Evolutionary conservation across 2,797 vertebrate genomes (phyloP).

Genomic region (Karalla daura): DNA sequence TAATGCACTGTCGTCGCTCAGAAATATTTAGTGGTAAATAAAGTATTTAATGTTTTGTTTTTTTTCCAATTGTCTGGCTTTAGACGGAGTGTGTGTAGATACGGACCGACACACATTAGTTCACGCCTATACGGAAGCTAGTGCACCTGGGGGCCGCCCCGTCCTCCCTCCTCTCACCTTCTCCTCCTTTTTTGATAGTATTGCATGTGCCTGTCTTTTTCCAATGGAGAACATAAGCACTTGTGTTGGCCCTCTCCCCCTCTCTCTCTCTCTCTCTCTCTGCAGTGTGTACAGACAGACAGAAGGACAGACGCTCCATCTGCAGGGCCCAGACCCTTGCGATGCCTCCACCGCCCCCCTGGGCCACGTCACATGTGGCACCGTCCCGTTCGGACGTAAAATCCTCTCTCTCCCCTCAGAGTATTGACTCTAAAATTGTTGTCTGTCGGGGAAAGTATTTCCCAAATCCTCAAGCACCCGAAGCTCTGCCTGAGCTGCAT

Average conservation of each 20-base stretch:
- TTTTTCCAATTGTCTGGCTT: slow-evolving; percentile 89
- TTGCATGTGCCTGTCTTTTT: slow-evolving; percentile 84
- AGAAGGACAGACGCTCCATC: slow-evolving; percentile 46
- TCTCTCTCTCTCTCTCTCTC: too few relatives aligned
- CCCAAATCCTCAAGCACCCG: background rate
- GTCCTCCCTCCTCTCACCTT: slow-evolving; percentile 78
- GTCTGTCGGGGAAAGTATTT: slow-evolving; percentile 2
- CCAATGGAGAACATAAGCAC: slow-evolving; percentile 64
- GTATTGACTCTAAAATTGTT: background rate
- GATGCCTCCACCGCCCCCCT: slow-evolving; percentile 1
- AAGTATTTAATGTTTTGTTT: slow-evolving; percentile 90
- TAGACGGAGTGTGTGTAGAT: slow-evolving; percentile 84
- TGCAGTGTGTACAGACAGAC: slow-evolving; percentile 73
- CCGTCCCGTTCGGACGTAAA: too few relatives aligned
- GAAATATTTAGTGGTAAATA: slow-evolving; percentile 93
- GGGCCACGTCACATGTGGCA: slow-evolving; percentile 1
- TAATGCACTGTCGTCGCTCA: slow-evolving; percentile 94
- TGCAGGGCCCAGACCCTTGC: slow-evolving; percentile 40
- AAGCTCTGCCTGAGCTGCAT: slow-evolving; percentile 19
- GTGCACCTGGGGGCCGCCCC: slow-evolving; percentile 79
- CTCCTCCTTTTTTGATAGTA: slow-evolving; percentile 76
- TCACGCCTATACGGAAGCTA: slow-evolving; percentile 68
- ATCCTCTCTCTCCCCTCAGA: slow-evolving; percentile 1
- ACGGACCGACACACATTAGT: slow-evolving; percentile 44
- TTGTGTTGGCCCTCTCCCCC: slow-evolving; percentile 69